Conservation (phyloP, 2,888 invertebrate species). For the Drosophila prostipennis region DNA sequence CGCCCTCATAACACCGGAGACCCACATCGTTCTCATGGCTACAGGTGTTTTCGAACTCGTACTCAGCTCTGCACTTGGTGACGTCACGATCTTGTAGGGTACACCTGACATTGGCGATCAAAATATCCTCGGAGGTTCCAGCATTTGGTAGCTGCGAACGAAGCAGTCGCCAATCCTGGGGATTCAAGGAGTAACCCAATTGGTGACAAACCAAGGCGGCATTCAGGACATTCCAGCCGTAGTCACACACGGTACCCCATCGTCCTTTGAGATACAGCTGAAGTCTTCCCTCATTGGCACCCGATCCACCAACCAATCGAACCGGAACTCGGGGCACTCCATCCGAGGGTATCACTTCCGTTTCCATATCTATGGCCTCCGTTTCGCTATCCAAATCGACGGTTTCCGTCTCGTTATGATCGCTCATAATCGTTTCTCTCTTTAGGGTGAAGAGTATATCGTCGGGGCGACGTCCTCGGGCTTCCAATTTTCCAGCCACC, state of each 20-base stretch:
- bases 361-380: slow-evolving; percentile 84
- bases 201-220: slow-evolving; percentile 98
- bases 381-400: slow-evolving; percentile 84
- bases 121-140: slow-evolving; percentile 90
- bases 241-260: slow-evolving; percentile 99
- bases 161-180: slow-evolving; percentile 95
- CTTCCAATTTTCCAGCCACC: slow-evolving; percentile 96
- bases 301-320: slow-evolving; percentile 92
- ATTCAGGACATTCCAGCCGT: slow-evolving; percentile 96
- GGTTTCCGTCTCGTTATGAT: slow-evolving; percentile 87
- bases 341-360: slow-evolving; percentile 86
- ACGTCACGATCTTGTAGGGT: slow-evolving; percentile 95
- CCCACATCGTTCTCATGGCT: slow-evolving; percentile 94
- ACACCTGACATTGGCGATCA: slow-evolving; percentile 95
- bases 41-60: slow-evolving; percentile 95
- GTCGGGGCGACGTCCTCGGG: slow-evolving; percentile 91
- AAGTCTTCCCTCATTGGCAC: slow-evolving; percentile 93
- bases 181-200: slow-evolving; percentile 95
- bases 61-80: slow-evolving; percentile 93
- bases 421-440: slow-evolving; percentile 88
- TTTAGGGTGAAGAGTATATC: slow-evolving; percentile 92
- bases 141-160: slow-evolving; percentile 92
- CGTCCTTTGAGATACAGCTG: slow-evolving; percentile 92
- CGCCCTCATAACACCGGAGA: slow-evolving; percentile 93
- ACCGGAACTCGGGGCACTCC: slow-evolving; percentile 88